phyloP scores from a whole-genome alignment of 2,797 vertebrate genomes.

The Halcyon leucocephala region DNA sequence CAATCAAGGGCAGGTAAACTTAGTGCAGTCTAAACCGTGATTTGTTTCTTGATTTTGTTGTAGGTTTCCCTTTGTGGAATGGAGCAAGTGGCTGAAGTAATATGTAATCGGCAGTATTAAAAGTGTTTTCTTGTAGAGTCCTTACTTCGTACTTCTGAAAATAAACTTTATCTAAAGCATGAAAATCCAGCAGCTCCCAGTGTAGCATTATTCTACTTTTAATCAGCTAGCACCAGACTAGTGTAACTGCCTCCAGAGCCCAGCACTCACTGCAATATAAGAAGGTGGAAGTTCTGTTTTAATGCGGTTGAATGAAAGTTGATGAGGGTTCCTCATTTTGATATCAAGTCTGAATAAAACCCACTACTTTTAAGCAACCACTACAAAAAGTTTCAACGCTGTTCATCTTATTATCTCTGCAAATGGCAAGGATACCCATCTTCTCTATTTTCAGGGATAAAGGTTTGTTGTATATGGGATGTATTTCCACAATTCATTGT shows the following conservation, averaged over 20 bases:
- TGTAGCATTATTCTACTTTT: not conserved
- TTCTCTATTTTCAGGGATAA: not conserved
- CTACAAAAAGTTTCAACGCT: not conserved
- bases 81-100: rapidly evolving
- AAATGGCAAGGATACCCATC: not conserved
- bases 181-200: not conserved
- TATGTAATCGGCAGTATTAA: rapidly evolving
- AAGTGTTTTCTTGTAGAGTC: not conserved
- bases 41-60: not conserved
- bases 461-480: not conserved
- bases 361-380: not conserved
- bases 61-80: not conserved
- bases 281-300: not conserved
- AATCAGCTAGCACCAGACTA: not conserved
- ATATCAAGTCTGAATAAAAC: not conserved
- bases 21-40: rapidly evolving
- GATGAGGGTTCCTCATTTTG: not conserved
- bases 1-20: not conserved
- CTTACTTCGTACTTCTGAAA: not conserved
- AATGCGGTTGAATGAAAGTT: not conserved
- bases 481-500: not conserved
- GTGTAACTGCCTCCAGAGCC: not conserved
- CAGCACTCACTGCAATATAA: not conserved
- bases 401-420: not conserved
- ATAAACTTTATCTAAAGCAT: not conserved